Conservation (phyloP, 2,113 vertebrate genomes). For the Chinchilla lanigera region DNA sequence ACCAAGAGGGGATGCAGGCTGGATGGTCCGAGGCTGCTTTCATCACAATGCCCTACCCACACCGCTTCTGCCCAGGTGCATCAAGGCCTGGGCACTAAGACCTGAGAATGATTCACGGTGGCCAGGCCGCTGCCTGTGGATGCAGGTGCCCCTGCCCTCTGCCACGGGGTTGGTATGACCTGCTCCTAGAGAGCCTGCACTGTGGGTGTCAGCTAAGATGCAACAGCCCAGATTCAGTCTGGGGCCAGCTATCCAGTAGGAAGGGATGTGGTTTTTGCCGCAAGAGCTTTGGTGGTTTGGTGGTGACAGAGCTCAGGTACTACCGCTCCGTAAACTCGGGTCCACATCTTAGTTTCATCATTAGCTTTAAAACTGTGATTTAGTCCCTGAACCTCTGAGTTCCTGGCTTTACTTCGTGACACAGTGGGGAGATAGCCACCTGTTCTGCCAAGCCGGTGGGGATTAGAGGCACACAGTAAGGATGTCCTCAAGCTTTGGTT, state of each 20-base stretch:
- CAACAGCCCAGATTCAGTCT: background rate
- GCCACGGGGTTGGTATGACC: background rate
- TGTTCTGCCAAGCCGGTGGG: background rate
- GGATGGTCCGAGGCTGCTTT: background rate
- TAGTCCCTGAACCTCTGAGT: background rate
- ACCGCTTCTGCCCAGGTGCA: background rate
- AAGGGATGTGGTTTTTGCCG: background rate
- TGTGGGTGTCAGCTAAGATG: background rate
- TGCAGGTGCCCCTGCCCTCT: background rate
- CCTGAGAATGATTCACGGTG: background rate
- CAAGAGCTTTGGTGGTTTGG: background rate
- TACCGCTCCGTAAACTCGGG: background rate
- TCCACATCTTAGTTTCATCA: background rate
- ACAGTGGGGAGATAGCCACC: background rate
- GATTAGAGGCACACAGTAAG: background rate
- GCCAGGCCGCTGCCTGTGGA: background rate
- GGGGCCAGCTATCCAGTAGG: background rate
- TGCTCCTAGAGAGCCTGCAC: background rate
- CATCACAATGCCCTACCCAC: accelerated
- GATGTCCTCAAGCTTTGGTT: background rate
- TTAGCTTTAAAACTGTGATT: background rate
- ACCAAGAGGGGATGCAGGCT: background rate
- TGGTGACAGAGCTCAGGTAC: background rate
- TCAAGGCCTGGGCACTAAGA: background rate
- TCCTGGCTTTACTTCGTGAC: background rate